These are phyloP conservation scores for Merluccius polli DNA, from an alignment of 2,797 vertebrate genomes.

Conservation along the genomic window DNA sequence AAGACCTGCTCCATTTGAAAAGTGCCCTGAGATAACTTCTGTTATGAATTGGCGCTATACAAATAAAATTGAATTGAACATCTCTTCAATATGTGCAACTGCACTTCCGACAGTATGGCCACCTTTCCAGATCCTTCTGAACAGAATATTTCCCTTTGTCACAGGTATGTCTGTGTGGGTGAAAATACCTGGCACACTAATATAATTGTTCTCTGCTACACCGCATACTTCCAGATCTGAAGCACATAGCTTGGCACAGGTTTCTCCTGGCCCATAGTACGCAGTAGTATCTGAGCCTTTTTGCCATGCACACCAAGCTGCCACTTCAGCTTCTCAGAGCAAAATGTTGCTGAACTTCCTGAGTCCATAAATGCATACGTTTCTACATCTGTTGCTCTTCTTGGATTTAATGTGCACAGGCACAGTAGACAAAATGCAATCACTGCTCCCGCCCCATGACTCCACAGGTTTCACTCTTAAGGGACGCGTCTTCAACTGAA, in stretches of 20 bases:
- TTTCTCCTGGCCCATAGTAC: constrained; percentile 14
- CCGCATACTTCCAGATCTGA: constrained; percentile 17
- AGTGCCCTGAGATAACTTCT: too few species aligned
- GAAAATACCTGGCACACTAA: constrained; percentile 18
- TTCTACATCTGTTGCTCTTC: background rate
- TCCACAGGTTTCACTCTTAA: background rate
- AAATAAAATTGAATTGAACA: background rate
- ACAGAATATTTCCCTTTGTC: constrained; percentile 12
- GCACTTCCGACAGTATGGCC: constrained; percentile 3
- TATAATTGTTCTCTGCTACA: constrained; percentile 8
- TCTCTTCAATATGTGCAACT: constrained; percentile 10
- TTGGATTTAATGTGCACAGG: constrained; percentile 8
- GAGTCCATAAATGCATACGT: constrained; percentile 14
- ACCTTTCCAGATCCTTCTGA: constrained; percentile 6
- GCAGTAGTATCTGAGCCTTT: background rate
- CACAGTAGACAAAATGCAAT: constrained; percentile 14
- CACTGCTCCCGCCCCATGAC: background rate
- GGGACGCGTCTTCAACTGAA: too few species aligned
- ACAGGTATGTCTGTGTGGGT: constrained; percentile 20
- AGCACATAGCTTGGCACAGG: constrained; percentile 1
- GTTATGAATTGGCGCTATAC: too few species aligned
- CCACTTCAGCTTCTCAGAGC: background rate
- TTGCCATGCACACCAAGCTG: background rate
- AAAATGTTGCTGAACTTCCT: background rate
- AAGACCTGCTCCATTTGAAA: too few species aligned